Conservation (phyloP, 2,797 vertebrate species). For the Pantherophis alleghaniensis region DNA sequence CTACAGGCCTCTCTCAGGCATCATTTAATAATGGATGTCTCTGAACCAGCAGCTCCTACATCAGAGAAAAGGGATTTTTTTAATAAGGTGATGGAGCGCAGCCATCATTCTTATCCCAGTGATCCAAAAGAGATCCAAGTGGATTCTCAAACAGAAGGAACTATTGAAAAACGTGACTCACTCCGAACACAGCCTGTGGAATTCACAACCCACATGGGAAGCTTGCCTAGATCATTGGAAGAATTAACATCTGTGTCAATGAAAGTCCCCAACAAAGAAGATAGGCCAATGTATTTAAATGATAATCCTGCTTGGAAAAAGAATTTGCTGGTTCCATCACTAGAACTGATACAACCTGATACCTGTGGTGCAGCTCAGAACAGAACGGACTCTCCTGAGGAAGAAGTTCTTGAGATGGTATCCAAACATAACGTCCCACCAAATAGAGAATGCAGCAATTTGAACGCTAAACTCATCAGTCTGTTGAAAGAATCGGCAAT, state of each 20-base stretch:
- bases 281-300: neutral
- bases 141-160: slow-evolving; percentile 20
- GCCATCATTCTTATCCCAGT: neutral
- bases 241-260: neutral
- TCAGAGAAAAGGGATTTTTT: slow-evolving; percentile 33
- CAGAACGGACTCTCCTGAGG: slow-evolving; percentile 1
- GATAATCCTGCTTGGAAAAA: slow-evolving; percentile 16
- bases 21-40: slow-evolving; percentile 42
- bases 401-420: slow-evolving; percentile 53
- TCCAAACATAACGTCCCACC: slow-evolving; percentile 44
- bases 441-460: slow-evolving; percentile 21
- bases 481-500: slow-evolving; percentile 46
- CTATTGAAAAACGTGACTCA: neutral
- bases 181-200: slow-evolving; percentile 29
- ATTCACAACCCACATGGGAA: slow-evolving; percentile 14
- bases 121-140: slow-evolving; percentile 11
- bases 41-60: slow-evolving; percentile 36
- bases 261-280: neutral
- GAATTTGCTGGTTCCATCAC: neutral
- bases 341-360: neutral
- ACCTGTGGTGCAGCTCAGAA: neutral
- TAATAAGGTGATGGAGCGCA: slow-evolving; percentile 40
- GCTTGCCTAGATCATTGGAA: slow-evolving; percentile 22
- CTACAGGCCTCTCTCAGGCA: slow-evolving; percentile 21
- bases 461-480: slow-evolving; percentile 42